Conservation (phyloP, 53 echinoderm and acorn worm species). For the Hippasteria phrygiana region DNA sequence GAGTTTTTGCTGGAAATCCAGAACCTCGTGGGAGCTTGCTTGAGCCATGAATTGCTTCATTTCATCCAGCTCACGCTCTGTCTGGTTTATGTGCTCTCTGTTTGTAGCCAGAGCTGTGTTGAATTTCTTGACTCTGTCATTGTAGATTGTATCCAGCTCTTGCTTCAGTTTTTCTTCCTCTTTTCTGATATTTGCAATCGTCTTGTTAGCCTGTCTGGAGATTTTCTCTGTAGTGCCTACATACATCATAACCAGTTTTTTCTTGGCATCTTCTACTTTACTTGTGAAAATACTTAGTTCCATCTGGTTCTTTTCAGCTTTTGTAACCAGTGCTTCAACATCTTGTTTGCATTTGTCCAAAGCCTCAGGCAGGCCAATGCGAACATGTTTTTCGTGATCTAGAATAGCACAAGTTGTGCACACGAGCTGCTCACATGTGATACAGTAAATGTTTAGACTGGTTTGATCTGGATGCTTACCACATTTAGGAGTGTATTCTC, state of each 20-base stretch:
- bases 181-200: neutral
- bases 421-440: slow-evolving; percentile 9
- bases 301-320: neutral
- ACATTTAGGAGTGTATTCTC: slow-evolving; percentile 21
- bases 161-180: neutral
- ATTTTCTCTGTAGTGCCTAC: slow-evolving; percentile 25
- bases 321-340: neutral
- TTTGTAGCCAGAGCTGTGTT: neutral
- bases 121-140: neutral
- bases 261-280: neutral
- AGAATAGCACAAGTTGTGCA: slow-evolving; percentile 3
- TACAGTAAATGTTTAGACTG: neutral
- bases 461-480: neutral
- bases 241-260: neutral
- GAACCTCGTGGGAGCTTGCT: neutral
- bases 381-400: neutral
- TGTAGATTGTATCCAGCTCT: neutral
- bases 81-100: neutral
- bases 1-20: neutral
- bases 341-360: slow-evolving; percentile 31
- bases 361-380: neutral
- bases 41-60: neutral
- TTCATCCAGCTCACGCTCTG: neutral
- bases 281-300: neutral
- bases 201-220: neutral